A percentile compares a stretch with the other conserved stretches of the same genome.
These are phyloP conservation scores for Nasonia vitripennis DNA, from an alignment of 1,140 invertebrate species.

Conservation along the genomic window DNA sequence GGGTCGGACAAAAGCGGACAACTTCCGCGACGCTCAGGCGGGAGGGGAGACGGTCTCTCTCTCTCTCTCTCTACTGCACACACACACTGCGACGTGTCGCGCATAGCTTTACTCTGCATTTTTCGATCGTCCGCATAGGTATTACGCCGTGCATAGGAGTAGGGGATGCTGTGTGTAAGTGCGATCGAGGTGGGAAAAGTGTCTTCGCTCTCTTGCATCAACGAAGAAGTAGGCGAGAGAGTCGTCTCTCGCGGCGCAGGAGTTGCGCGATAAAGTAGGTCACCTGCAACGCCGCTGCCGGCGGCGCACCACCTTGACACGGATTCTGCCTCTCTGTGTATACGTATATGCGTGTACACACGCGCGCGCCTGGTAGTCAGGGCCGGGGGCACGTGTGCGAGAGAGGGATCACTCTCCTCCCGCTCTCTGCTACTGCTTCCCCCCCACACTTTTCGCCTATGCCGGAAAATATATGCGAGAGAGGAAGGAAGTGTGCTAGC, in stretches of 20 bases:
- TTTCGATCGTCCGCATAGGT: too few relatives aligned
- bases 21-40: conserved; percentile 62
- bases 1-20: conserved; percentile 72
- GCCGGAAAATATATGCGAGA: background rate
- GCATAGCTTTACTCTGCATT: too few relatives aligned
- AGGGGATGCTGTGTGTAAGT: background rate
- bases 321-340: conserved; percentile 58
- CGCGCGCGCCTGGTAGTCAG: conserved; percentile 55
- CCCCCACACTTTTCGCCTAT: background rate
- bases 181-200: background rate
- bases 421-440: background rate
- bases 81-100: too few relatives aligned
- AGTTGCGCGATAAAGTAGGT: conserved; percentile 42
- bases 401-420: background rate
- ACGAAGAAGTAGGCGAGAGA: conserved; percentile 2
- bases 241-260: background rate
- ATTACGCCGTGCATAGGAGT: too few relatives aligned
- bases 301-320: conserved; percentile 68
- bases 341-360: background rate
- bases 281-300: conserved; percentile 51
- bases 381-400: conserved; percentile 57
- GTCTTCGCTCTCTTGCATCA: background rate
- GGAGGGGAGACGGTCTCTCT: background rate
- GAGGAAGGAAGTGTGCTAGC: background rate
- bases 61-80: background rate